Evolutionary conservation across 2,888 invertebrate genomes (phyloP).

Genomic region (Clistopyga incitator): DNA sequence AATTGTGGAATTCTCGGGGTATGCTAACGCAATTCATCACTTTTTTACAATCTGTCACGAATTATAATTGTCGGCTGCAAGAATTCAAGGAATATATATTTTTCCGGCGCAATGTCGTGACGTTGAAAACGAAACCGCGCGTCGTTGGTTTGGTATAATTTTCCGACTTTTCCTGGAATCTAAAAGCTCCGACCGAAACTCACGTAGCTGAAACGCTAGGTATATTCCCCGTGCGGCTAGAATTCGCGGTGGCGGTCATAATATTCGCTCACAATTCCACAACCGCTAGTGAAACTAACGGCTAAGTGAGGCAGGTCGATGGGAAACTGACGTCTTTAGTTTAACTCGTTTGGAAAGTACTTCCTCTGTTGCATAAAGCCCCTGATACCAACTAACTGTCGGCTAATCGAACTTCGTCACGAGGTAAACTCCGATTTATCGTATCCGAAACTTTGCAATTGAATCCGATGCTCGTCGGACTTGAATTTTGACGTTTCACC

Average conservation of each 20-base stretch:
- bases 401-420: constrained; percentile 26
- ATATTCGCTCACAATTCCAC: constrained; percentile 1
- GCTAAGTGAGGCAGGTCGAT: background rate
- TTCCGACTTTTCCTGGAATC: background rate
- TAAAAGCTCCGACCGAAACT: background rate
- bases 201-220: background rate
- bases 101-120: background rate
- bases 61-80: background rate
- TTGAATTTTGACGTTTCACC: background rate
- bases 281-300: background rate
- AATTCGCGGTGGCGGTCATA: constrained; percentile 8
- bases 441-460: constrained; percentile 28
- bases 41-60: background rate
- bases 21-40: background rate
- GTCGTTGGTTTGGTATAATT: background rate
- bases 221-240: background rate
- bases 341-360: constrained; percentile 31
- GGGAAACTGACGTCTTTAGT: constrained; percentile 34
- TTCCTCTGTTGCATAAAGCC: background rate
- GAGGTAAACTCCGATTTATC: constrained; percentile 14
- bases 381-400: constrained; percentile 11
- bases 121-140: constrained; percentile 11
- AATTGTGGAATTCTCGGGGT: background rate
- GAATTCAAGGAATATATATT: constrained; percentile 10
- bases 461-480: background rate